A percentile compares a stretch with the other conserved stretches of the same genome.
These are phyloP conservation scores for Macropus fuliginosus DNA, from an alignment of 2,797 vertebrate genomes.

Conservation along the genomic window DNA sequence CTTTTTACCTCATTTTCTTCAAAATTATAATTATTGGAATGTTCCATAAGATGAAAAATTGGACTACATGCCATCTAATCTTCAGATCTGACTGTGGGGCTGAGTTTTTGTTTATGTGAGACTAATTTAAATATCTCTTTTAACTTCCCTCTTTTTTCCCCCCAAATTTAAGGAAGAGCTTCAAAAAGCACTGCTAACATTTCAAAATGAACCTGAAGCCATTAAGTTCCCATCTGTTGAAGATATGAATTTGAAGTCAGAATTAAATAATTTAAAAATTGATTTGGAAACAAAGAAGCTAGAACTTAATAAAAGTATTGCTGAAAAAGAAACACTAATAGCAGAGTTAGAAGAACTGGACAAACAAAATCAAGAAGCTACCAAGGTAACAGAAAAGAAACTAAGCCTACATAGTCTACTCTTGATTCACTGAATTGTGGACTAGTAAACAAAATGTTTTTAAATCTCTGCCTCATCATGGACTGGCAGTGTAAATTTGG, in stretches of 20 bases:
- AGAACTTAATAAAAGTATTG: slow-evolving; percentile 86
- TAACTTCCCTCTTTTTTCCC: slow-evolving; percentile 10
- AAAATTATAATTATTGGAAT: neutral
- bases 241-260: slow-evolving; percentile 80
- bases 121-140: neutral
- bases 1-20: neutral
- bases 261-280: slow-evolving; percentile 86
- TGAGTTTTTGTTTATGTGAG: neutral
- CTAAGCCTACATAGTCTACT: neutral
- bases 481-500: neutral
- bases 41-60: neutral
- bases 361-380: slow-evolving; percentile 95
- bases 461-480: neutral
- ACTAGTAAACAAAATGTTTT: neutral
- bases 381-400: slow-evolving; percentile 87
- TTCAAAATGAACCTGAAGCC: slow-evolving; percentile 75
- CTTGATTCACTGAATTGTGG: neutral
- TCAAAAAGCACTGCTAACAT: slow-evolving; percentile 81
- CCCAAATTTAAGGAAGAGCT: slow-evolving; percentile 83
- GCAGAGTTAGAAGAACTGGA: slow-evolving; percentile 95
- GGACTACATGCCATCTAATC: neutral
- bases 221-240: slow-evolving; percentile 60
- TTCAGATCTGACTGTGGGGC: neutral
- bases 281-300: slow-evolving; percentile 88
- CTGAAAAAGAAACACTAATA: slow-evolving; percentile 90